Evolutionary conservation across 2,113 vertebrate species (phyloP).

Genomic region (Dicerorhinus sumatrensis): DNA sequence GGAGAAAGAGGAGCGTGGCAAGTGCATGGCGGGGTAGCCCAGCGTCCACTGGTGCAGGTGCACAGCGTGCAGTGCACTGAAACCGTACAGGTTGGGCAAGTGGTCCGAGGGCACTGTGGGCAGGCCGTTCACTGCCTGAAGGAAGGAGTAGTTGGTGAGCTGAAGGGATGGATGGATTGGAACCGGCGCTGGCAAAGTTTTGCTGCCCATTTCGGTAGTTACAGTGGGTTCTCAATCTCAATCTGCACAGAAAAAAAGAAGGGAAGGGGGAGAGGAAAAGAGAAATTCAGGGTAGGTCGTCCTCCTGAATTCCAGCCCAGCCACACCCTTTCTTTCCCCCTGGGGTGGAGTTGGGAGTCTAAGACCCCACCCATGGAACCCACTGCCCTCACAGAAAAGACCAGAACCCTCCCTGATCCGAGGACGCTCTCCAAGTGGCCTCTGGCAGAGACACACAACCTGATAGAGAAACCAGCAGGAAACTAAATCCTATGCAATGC

Average conservation of each 20-base stretch:
- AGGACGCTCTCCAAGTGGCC: background rate
- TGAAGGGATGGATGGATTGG: conserved; percentile 98
- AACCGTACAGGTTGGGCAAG: conserved; percentile 95
- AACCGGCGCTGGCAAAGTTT: conserved; percentile 96
- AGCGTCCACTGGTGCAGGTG: conserved; percentile 99
- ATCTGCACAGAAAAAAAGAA: conserved; percentile 78
- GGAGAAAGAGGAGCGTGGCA: conserved; percentile 95
- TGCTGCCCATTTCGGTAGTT: conserved; percentile 93
- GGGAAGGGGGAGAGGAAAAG: background rate
- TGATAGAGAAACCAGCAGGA: background rate
- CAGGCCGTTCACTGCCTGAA: conserved; percentile 96
- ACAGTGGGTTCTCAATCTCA: conserved; percentile 31
- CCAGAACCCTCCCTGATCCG: background rate
- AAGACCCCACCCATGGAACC: background rate
- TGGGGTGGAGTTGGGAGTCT: background rate
- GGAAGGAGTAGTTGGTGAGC: conserved; percentile 97
- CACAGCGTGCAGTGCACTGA: conserved; percentile 96
- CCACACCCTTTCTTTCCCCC: background rate
- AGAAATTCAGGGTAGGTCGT: conserved; percentile 43
- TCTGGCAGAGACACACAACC: background rate
- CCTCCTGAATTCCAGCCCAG: background rate
- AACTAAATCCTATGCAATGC: background rate
- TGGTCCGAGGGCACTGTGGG: conserved; percentile 94
- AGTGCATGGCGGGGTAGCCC: conserved; percentile 94
- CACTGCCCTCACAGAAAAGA: background rate